Percentiles rank a stretch among this genome's conserved stretches.
Conservation (phyloP, 2,113 vertebrate genomes). For the Collichthys lucidus region DNA sequence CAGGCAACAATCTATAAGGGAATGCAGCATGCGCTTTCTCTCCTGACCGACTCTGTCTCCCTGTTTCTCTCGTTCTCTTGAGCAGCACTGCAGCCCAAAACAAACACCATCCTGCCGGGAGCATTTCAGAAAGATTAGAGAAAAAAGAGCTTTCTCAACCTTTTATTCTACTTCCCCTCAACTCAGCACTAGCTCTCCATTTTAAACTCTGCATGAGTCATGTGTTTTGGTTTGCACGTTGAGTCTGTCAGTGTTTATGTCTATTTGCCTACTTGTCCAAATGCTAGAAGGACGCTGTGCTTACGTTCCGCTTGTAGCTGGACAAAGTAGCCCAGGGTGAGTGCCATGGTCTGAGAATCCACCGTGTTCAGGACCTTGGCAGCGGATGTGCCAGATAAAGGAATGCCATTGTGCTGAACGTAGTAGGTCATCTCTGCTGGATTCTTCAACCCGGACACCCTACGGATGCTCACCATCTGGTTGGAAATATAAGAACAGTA, state of each 20-base stretch:
- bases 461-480: slow-evolving; percentile 97
- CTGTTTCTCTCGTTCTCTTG: slow-evolving; percentile 19
- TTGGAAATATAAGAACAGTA: slow-evolving; percentile 17
- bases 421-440: slow-evolving; percentile 97
- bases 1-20: slow-evolving; percentile 43
- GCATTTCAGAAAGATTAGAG: slow-evolving; percentile 62
- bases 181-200: slow-evolving; percentile 27
- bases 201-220: slow-evolving; percentile 43
- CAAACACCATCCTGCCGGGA: slow-evolving; percentile 58
- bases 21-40: slow-evolving; percentile 36
- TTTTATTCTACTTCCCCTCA: slow-evolving; percentile 32
- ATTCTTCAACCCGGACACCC: slow-evolving; percentile 91
- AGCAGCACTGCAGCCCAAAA: slow-evolving; percentile 62
- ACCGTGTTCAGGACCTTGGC: slow-evolving; percentile 97
- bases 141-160: slow-evolving; percentile 53
- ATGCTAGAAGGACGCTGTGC: slow-evolving; percentile 58
- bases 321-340: slow-evolving; percentile 96
- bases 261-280: slow-evolving; percentile 35
- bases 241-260: slow-evolving; percentile 28
- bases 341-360: slow-evolving; percentile 96
- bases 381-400: slow-evolving; percentile 90
- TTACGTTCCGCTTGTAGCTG: slow-evolving; percentile 98
- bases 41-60: neutral
- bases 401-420: slow-evolving; percentile 89
- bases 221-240: slow-evolving; percentile 35